phyloP scores from a whole-genome alignment of 2,888 invertebrate species.

The Schizotus pectinicornis region DNA sequence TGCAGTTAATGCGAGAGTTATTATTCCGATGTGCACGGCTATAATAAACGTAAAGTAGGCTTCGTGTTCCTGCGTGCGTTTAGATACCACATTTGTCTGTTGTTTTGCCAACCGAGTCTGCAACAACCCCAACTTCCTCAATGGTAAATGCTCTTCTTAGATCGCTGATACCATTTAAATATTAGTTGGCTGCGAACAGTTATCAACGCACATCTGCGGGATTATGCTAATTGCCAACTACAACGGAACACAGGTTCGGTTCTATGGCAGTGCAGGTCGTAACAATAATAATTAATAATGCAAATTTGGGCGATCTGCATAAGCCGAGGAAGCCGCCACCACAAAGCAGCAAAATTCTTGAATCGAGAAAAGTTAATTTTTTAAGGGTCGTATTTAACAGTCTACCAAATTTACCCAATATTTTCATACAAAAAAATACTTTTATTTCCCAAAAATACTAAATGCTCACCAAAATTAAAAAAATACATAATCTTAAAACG shows the following conservation, averaged over 20 bases:
- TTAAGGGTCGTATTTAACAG: too few relatives aligned
- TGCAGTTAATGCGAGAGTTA: slow-evolving; percentile 26
- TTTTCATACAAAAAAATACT: too few relatives aligned
- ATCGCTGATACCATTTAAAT: slow-evolving; percentile 27
- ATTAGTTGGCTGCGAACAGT: slow-evolving; percentile 16
- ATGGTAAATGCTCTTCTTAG: slow-evolving; percentile 24
- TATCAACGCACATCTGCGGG: slow-evolving; percentile 6
- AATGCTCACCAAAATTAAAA: too few relatives aligned
- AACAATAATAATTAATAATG: slow-evolving; percentile 24
- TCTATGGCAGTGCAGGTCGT: slow-evolving; percentile 1
- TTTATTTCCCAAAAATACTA: too few relatives aligned
- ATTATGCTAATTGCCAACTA: slow-evolving; percentile 19
- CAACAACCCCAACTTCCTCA: slow-evolving; percentile 36
- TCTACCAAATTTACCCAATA: too few relatives aligned
- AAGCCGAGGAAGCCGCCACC: too few relatives aligned
- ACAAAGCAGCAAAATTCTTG: too few relatives aligned
- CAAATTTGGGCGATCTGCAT: slow-evolving; percentile 5
- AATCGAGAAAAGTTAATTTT: too few relatives aligned
- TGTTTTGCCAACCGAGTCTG: slow-evolving; percentile 39
- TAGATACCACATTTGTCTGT: slow-evolving; percentile 38
- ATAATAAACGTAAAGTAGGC: slow-evolving; percentile 33
- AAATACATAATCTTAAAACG: too few relatives aligned
- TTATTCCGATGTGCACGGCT: slow-evolving; percentile 26
- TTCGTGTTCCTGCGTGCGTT: slow-evolving; percentile 33
- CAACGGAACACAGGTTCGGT: slow-evolving; percentile 10